Base-by-base conservation (phyloP, 2,888 invertebrate genomes). In the Chaetogeoica ovagalla region DNA sequence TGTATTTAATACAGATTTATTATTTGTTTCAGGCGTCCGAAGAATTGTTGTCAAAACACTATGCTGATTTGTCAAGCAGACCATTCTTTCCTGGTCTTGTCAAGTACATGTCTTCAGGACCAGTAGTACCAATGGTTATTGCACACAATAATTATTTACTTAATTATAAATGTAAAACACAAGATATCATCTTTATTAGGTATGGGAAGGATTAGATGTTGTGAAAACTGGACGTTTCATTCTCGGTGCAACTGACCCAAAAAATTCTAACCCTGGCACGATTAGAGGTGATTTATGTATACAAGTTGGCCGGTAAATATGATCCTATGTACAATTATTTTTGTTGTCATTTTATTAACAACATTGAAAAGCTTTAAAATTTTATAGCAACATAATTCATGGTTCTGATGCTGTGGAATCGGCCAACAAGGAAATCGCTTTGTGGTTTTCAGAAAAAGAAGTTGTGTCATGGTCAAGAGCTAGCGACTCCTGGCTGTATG, bases 251-350 rank as follows among this genome's bases (percentile, higher is more conserved):
- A 99, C 99, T 83, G 95, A 99, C 87, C 99, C 99, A 43, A 94
- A 94, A 81, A 94, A 96, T 85, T 97, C 97, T 30, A 90, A 90
- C 83, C 98, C 98, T 82, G 99, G 99, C 83, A 98, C 98, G 82
- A 97, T 99, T 86, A 93, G 99, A 85, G 99, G 99, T 79, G 99
- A 99, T 87, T 94, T 93, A 86, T 96, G 96, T 88, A 92, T 99
- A 84, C 93, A 97, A 87, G 94, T 97, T 84, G 97, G 97, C 83
- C 93, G 89, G 88, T 87, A 84, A 71, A 71, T 55, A 59, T n/a
- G 19, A 7, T 15, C 55, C 21, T 30, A n/a, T n/a, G n/a, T n/a
- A 52, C 9, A 65, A 52, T 7, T 57, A 39, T 8, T 39, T 21
- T 74, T 19, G 2, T 19, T 62, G 13, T 63, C 7, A 21, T 48